A percentile compares a stretch with the other conserved stretches of the same genome.
phyloP scores from a whole-genome alignment of 2,113 vertebrate genomes.

The Paracanthobrama guichenoti region DNA sequence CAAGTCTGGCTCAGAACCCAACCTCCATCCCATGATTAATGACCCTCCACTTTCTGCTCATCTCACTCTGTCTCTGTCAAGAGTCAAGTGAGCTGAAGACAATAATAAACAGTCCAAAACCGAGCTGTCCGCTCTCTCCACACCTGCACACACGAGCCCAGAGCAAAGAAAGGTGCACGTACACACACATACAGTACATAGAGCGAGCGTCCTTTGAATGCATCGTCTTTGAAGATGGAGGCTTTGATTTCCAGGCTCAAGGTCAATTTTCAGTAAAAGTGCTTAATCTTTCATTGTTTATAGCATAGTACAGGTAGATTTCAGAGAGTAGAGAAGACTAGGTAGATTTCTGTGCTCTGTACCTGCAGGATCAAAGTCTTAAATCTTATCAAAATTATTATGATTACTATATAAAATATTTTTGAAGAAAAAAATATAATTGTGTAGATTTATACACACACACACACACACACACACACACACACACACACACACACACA shows the following conservation, averaged over 20 bases:
- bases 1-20: slow-evolving; percentile 45
- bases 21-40: slow-evolving; percentile 54
- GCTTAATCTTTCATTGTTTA: slow-evolving; percentile 31
- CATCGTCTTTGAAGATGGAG: slow-evolving; percentile 7
- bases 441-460: too few species aligned
- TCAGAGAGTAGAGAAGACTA: background rate
- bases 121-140: slow-evolving; percentile 8
- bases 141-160: background rate
- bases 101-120: slow-evolving; percentile 51
- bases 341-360: background rate
- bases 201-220: slow-evolving; percentile 4
- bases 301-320: background rate
- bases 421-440: too few species aligned
- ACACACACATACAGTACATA: background rate
- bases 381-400: too few species aligned
- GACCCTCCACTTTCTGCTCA: slow-evolving; percentile 35
- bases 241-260: slow-evolving; percentile 10
- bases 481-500: too few species aligned
- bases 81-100: slow-evolving; percentile 57
- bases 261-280: slow-evolving; percentile 16
- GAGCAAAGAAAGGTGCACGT: background rate
- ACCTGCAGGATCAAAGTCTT: background rate
- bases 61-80: slow-evolving; percentile 54
- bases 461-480: too few species aligned
- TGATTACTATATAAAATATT: too few species aligned